These are phyloP conservation scores for Diarsia brunnea DNA, from an alignment of 2,888 invertebrate genomes.

Conservation along the genomic window DNA sequence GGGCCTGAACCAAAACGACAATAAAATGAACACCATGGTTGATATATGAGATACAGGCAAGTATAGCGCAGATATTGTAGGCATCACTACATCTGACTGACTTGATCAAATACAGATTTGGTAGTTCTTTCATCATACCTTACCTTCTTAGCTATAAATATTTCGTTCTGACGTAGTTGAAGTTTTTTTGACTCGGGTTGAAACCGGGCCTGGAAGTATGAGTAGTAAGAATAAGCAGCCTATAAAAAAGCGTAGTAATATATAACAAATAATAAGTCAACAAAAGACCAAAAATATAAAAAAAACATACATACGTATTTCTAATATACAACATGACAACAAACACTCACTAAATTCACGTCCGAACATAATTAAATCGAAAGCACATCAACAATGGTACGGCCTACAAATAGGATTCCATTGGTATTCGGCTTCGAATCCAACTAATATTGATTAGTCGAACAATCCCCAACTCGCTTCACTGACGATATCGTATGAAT, in stretches of 20 bases:
- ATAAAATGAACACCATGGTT: neutral
- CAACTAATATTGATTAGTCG: constrained; percentile 69
- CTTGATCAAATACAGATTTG: neutral
- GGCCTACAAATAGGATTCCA: constrained; percentile 45
- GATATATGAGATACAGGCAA: too few species aligned
- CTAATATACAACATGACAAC: neutral
- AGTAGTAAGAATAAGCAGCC: too few species aligned
- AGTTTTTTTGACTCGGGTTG: too few species aligned
- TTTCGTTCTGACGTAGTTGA: neutral
- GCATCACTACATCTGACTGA: neutral
- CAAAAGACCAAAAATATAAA: neutral
- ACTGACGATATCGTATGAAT: constrained; percentile 61
- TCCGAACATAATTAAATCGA: constrained; percentile 18
- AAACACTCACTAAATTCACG: neutral
- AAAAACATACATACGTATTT: neutral
- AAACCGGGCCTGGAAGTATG: too few species aligned
- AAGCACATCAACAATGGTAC: constrained; percentile 49
- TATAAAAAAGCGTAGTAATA: too few species aligned
- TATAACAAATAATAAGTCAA: neutral
- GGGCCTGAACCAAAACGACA: neutral
- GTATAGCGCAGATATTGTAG: neutral
- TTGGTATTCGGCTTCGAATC: constrained; percentile 70
- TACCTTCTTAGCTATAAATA: neutral
- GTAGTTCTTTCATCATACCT: neutral
- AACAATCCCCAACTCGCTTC: constrained; percentile 63